Base-by-base conservation (phyloP, 2,113 vertebrate species). In the Xiphophorus maculatus region DNA sequence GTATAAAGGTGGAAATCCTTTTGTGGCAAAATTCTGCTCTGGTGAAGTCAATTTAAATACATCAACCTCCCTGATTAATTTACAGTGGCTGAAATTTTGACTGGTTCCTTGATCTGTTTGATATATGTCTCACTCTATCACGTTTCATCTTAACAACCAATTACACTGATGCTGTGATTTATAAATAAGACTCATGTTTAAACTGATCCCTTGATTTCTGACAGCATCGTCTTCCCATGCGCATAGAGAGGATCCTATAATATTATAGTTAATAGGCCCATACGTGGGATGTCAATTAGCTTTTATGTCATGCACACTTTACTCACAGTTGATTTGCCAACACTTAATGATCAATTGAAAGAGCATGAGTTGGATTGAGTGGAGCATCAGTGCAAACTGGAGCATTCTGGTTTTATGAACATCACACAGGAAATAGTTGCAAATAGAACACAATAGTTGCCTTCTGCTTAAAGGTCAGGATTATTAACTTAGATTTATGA, bases 171-270 rank as follows among this genome's bases (percentile, higher is more conserved):
- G 66, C 76, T 87, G 29, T 80, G 86, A 90, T 88, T 74, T 90
- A 86, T 73, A 85, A 92, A 93, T 80, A 91, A 87, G 63, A 77
- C 76, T 51, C 82, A 68, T 69, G 70, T 83, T 67, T 83, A 87
- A 84, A 90, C 73, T 86, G 83, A 91, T 92, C 85, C 81, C 72
- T 87, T 82, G 87, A 89, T 91, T 88, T 90, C 30, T 76, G 81
- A 80, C 81, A 81, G 85, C 76, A 74, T 85, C 27, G 61, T 72
- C 69, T 60, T 69, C 33, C 73, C 28, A 62, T 72, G 74, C 64
- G 69, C 86, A 80, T 44, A 48, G 61, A 86, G 71, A 69, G 67
- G 73, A 71, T 35, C 71, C 73, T 81, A 74, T 73, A 66, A 79
- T 76, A 78, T 86, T 80, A 69, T 76, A 73, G 78, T 74, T 88